Evolutionary conservation across 2,888 invertebrate species (phyloP).

Genomic region (Meiosimyza platycephala): DNA sequence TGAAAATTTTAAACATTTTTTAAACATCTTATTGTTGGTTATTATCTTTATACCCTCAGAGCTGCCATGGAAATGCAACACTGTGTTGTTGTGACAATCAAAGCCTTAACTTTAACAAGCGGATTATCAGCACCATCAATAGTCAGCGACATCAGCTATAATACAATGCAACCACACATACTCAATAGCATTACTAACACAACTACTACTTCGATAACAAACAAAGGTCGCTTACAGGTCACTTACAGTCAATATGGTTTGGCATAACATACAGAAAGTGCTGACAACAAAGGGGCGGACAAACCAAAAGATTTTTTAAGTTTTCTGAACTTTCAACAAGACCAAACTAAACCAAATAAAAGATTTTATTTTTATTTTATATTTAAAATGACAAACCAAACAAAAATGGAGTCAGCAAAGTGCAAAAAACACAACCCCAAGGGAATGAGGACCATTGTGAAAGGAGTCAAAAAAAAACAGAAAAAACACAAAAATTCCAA

Average conservation of each 20-base stretch:
- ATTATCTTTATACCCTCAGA: no score
- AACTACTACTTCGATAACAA: not conserved
- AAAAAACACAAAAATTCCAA: not conserved
- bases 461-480: not conserved
- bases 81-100: not conserved
- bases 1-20: no score
- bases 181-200: not conserved
- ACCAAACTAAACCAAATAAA: not conserved
- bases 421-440: not conserved
- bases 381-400: not conserved
- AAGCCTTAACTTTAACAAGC: constrained; percentile 5
- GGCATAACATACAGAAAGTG: not conserved
- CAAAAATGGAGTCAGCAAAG: not conserved
- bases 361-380: not conserved
- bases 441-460: not conserved
- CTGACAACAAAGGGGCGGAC: not conserved
- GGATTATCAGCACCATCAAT: constrained; percentile 6
- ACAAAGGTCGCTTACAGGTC: constrained; percentile 21
- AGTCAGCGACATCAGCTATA: not conserved
- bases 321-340: not conserved
- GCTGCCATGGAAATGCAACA: not conserved
- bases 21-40: no score
- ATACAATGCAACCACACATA: not conserved
- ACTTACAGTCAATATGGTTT: constrained; percentile 4
- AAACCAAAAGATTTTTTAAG: constrained; percentile 5